Evolutionary conservation across 2,888 invertebrate genomes (phyloP).

Genomic region (Pammene fasciana): DNA sequence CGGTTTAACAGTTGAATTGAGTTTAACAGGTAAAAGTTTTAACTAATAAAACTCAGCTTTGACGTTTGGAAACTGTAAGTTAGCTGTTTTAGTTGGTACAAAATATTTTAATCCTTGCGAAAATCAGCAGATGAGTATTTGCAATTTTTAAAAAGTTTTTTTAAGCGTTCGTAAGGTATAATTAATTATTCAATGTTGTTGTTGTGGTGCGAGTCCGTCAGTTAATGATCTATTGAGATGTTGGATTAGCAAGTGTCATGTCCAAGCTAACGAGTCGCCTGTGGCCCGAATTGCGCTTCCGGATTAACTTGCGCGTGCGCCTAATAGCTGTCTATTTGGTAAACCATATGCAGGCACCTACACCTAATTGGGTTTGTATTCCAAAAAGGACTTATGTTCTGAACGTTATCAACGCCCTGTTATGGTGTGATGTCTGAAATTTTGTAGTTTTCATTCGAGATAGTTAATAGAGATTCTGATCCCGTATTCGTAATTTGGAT

Average conservation of each 20-base stretch:
- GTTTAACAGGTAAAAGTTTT: too few species aligned
- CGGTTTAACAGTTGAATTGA: too few species aligned
- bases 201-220: constrained; percentile 1
- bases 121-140: too few species aligned
- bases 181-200: background rate
- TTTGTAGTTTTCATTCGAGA: background rate
- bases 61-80: background rate
- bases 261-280: constrained; percentile 48
- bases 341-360: constrained; percentile 1
- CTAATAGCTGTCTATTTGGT: constrained; percentile 11
- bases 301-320: constrained; percentile 54
- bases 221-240: constrained; percentile 30
- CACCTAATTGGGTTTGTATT: background rate
- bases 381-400: background rate
- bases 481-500: too few species aligned
- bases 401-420: background rate
- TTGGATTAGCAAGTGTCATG: constrained; percentile 40
- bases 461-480: too few species aligned
- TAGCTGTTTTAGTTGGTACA: background rate
- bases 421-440: background rate
- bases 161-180: background rate
- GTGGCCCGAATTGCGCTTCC: constrained; percentile 67
- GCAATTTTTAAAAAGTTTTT: too few species aligned
- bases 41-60: too few species aligned
- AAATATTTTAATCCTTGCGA: too few species aligned